Evolutionary conservation across 2,113 vertebrate genomes (phyloP).

Genomic region (Ciconia maguari): DNA sequence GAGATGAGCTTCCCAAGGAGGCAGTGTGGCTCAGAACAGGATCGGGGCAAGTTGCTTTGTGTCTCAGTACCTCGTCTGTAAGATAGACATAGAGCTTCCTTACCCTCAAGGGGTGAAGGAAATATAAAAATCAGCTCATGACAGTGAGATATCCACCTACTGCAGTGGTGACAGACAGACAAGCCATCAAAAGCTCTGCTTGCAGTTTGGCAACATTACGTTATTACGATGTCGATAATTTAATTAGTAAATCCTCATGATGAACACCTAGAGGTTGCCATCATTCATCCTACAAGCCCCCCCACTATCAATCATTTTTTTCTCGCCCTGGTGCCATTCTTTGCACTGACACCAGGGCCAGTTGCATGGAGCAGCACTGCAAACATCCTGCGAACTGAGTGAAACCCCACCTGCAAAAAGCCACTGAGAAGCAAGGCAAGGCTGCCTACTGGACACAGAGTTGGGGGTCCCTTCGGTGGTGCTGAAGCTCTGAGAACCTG

Average conservation of each 20-base stretch:
- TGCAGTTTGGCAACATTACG: neutral
- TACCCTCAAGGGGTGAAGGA: neutral
- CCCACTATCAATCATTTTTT: neutral
- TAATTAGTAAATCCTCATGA: neutral
- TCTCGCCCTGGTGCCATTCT: neutral
- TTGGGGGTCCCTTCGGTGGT: neutral
- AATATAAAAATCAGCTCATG: neutral
- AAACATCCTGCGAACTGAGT: neutral
- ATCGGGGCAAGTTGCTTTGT: neutral
- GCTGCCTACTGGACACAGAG: neutral
- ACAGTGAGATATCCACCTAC: neutral
- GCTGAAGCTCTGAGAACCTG: neutral
- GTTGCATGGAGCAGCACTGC: neutral
- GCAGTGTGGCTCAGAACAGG: neutral
- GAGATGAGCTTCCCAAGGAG: neutral
- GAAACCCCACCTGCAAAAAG: neutral
- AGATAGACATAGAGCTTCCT: neutral
- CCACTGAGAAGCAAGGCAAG: neutral
- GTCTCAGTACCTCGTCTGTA: neutral
- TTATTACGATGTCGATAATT: neutral
- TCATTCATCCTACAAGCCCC: neutral
- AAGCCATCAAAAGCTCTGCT: neutral
- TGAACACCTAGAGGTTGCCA: neutral
- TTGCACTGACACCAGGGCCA: neutral
- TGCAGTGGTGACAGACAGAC: neutral